Percentiles rank a stretch among this genome's conserved stretches.
These are phyloP conservation scores for Nannospalax galili DNA, from an alignment of 2,113 vertebrate genomes.

Conservation along the genomic window DNA sequence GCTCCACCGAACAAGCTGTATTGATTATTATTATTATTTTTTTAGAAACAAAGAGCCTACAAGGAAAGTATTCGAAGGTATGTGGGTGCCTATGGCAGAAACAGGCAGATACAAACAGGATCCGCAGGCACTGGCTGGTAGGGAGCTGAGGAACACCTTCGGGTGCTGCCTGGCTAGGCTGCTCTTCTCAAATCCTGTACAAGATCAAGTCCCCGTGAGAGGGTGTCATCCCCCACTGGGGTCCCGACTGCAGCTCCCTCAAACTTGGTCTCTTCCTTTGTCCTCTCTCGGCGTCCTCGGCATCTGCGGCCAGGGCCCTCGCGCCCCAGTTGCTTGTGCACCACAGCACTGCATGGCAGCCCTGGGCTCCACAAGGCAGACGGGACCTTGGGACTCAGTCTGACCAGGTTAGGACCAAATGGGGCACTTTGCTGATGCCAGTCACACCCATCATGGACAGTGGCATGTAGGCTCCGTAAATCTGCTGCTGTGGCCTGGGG, in stretches of 20 bases:
- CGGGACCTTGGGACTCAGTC: no score
- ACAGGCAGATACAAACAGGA: background rate
- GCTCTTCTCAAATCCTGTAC: background rate
- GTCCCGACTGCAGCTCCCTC: no score
- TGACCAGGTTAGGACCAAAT: background rate
- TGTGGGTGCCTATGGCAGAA: background rate
- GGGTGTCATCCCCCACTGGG: background rate
- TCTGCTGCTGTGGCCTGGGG: background rate
- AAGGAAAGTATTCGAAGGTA: background rate
- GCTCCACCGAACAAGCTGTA: no score
- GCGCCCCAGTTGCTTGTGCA: background rate
- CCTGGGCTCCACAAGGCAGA: background rate
- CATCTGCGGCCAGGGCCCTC: background rate
- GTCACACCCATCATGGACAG: background rate
- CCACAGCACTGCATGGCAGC: background rate
- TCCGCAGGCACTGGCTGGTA: background rate
- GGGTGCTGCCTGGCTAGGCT: background rate
- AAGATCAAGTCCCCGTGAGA: no score
- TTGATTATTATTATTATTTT: no score
- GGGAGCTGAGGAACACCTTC: background rate
- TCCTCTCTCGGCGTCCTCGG: no score
- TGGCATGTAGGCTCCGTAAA: background rate
- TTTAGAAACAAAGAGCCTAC: no score
- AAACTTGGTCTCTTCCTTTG: no score
- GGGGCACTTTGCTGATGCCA: background rate